Evolutionary conservation across 1,140 invertebrate genomes (phyloP).

Genomic region (Cryptotermes secundus): DNA sequence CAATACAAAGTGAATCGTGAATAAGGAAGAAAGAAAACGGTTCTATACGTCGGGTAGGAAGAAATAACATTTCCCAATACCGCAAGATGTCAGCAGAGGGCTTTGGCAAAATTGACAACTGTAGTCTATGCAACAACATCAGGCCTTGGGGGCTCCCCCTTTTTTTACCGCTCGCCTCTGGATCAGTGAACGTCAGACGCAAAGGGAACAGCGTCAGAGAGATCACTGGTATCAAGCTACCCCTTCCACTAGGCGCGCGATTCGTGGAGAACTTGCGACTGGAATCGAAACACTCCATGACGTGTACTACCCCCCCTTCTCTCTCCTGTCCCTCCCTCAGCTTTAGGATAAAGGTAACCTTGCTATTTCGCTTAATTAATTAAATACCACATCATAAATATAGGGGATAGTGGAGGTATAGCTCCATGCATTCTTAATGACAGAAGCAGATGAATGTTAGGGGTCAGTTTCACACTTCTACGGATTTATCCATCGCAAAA

Average conservation of each 20-base stretch:
- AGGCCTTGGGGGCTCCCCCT: neutral
- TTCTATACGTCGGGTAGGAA: neutral
- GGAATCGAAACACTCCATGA: too few relatives aligned
- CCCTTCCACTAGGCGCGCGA: neutral
- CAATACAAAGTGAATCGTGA: neutral
- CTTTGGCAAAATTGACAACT: constrained; percentile 19
- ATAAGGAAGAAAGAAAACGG: neutral
- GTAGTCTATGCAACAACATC: neutral
- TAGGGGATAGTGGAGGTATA: too few relatives aligned
- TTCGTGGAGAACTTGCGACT: neutral
- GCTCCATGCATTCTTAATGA: too few relatives aligned
- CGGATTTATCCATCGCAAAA: too few relatives aligned
- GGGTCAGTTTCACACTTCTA: too few relatives aligned
- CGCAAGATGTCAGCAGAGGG: constrained; percentile 1
- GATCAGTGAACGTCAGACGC: neutral
- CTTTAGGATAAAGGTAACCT: too few relatives aligned
- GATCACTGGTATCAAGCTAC: neutral
- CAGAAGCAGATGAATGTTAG: too few relatives aligned
- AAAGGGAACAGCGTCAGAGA: neutral
- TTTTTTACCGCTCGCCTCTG: too few relatives aligned
- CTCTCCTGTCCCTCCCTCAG: too few relatives aligned
- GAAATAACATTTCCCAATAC: neutral
- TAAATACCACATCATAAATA: too few relatives aligned
- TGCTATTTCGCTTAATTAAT: too few relatives aligned
- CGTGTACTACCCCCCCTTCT: too few relatives aligned